Evolutionary conservation across 2,113 vertebrate genomes (phyloP).

Genomic region (Etheostoma cragini): DNA sequence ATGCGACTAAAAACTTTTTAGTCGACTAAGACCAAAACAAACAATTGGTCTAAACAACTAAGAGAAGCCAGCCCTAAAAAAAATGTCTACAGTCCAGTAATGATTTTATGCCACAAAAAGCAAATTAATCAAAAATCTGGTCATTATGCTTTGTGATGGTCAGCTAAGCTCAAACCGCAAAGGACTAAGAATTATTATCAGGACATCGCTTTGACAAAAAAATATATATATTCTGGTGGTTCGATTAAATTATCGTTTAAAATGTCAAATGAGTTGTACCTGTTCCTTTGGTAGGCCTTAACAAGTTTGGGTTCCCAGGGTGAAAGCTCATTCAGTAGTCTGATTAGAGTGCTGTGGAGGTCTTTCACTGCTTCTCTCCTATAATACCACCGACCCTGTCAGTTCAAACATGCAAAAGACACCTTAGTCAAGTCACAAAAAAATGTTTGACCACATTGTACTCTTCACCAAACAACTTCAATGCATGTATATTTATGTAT

Average conservation of each 20-base stretch:
- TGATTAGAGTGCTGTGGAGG: slow-evolving; percentile 93
- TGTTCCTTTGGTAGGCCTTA: slow-evolving; percentile 97
- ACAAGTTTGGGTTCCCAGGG: slow-evolving; percentile 98
- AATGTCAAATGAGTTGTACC: slow-evolving; percentile 79
- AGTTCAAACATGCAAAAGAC: slow-evolving; percentile 46
- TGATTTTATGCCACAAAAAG: neutral
- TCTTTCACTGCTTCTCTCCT: slow-evolving; percentile 95
- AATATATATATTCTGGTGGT: neutral
- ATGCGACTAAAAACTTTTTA: too few relatives aligned
- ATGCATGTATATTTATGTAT: too few relatives aligned
- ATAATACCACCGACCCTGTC: slow-evolving; percentile 91
- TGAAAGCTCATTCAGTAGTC: slow-evolving; percentile 95
- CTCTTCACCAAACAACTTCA: neutral
- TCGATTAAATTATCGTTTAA: neutral
- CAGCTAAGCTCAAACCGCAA: neutral
- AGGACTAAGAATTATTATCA: neutral
- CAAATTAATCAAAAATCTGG: neutral
- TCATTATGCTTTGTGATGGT: neutral
- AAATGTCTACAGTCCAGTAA: neutral
- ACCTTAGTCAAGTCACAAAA: neutral
- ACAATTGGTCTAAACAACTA: too few relatives aligned
- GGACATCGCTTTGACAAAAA: neutral
- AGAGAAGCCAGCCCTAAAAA: too few relatives aligned
- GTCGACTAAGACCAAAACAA: too few relatives aligned
- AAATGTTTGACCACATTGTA: neutral